These are phyloP conservation scores for Spilosoma lubricipeda DNA, from an alignment of 2,888 invertebrate species.

Conservation along the genomic window DNA sequence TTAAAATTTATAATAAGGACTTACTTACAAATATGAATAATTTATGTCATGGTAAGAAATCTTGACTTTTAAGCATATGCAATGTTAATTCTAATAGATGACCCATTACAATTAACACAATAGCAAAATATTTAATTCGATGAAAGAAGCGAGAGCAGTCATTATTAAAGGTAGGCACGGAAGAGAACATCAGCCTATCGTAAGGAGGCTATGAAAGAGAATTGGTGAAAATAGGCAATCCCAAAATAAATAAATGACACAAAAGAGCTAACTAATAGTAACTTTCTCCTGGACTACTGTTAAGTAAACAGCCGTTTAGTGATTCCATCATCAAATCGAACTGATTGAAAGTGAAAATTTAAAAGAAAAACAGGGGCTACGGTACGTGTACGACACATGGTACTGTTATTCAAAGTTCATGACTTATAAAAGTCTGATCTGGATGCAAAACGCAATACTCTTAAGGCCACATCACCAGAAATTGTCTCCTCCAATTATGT, in stretches of 20 bases:
- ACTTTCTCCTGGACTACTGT: neutral
- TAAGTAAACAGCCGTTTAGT: neutral
- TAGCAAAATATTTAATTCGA: neutral
- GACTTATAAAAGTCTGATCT: too few species aligned
- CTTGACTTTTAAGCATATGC: neutral
- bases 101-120: neutral
- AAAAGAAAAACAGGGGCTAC: neutral
- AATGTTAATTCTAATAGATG: too few species aligned
- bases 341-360: neutral
- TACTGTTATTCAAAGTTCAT: too few species aligned
- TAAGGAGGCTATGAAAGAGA: neutral
- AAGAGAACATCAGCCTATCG: neutral
- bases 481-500: too few species aligned
- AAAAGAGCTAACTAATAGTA: neutral
- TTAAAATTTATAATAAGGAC: neutral
- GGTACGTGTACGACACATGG: too few species aligned
- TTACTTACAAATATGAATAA: too few species aligned
- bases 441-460: too few species aligned
- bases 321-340: neutral
- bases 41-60: neutral
- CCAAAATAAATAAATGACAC: neutral
- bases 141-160: neutral
- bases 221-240: neutral
- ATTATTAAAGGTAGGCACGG: neutral
- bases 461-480: too few species aligned